These are phyloP conservation scores for Hipposideros armiger DNA, from an alignment of 2,113 vertebrate species.

Conservation along the genomic window DNA sequence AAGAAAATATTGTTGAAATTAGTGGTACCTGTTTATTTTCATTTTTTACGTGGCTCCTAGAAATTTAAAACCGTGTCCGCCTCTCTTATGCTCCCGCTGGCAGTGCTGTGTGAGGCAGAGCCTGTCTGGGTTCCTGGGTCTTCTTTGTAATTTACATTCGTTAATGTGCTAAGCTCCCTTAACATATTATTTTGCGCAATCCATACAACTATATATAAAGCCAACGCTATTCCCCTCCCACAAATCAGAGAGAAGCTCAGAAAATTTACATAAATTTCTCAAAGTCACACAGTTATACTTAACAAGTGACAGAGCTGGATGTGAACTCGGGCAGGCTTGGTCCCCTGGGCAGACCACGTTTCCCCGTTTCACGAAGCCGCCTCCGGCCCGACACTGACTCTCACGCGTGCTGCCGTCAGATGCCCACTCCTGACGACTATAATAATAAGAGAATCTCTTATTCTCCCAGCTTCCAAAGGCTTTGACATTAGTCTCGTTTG, in stretches of 20 bases:
- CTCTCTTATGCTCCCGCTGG: not conserved
- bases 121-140: not conserved
- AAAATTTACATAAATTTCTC: not conserved
- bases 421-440: not conserved
- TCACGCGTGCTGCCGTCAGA: not conserved
- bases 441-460: not conserved
- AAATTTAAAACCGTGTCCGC: not conserved
- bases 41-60: too few species aligned
- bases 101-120: not conserved
- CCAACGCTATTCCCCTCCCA: not conserved
- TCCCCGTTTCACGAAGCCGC: not conserved
- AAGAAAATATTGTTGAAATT: not conserved
- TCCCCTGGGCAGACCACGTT: not conserved
- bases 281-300: not conserved
- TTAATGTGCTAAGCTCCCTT: not conserved
- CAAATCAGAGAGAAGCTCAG: not conserved
- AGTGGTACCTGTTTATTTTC: too few species aligned
- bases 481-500: not conserved
- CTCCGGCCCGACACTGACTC: rapidly evolving
- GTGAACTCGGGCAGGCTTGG: not conserved
- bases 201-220: not conserved
- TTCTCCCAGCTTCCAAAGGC: not conserved
- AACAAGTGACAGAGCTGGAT: not conserved
- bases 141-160: not conserved
- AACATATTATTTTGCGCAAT: not conserved